phyloP scores from a whole-genome alignment of 2,797 vertebrate genomes.

The Nasua narica region DNA sequence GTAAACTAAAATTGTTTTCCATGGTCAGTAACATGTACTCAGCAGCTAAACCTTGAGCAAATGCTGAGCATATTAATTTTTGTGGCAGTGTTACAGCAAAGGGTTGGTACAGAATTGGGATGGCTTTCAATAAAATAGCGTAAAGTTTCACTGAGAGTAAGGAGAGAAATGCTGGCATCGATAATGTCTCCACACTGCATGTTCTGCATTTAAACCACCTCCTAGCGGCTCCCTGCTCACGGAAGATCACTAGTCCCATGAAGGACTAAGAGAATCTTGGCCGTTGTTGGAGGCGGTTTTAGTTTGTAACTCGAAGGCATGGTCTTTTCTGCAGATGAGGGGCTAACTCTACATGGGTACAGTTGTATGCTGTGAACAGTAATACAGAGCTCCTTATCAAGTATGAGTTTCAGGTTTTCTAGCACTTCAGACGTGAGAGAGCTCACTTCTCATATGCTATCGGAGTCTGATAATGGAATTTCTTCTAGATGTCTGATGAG shows the following conservation, averaged over 20 bases:
- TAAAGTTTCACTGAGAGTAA: not conserved
- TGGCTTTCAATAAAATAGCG: not conserved
- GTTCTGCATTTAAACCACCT: not conserved
- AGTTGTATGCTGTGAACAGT: not conserved
- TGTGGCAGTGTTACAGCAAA: not conserved
- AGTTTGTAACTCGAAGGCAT: slow-evolving; percentile 8
- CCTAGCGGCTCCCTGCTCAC: not conserved
- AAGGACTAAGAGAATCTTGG: not conserved
- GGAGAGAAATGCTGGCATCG: not conserved
- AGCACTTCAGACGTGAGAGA: not conserved
- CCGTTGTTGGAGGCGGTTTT: not conserved
- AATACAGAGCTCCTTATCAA: not conserved
- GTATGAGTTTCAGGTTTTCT: slow-evolving; percentile 24
- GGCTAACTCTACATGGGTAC: not conserved
- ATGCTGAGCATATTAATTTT: not conserved
- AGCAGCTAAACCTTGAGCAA: not conserved
- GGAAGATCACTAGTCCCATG: not conserved
- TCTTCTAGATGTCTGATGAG: not conserved
- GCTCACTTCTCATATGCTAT: not conserved
- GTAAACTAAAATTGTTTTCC: slow-evolving; percentile 1
- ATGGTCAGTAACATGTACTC: not conserved
- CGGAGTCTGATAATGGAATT: not conserved
- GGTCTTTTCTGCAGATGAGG: not conserved
- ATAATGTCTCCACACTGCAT: not conserved
- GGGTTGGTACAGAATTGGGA: not conserved